phyloP scores from a whole-genome alignment of 2,113 vertebrate genomes.

The Sarotherodon lohbergeri region DNA sequence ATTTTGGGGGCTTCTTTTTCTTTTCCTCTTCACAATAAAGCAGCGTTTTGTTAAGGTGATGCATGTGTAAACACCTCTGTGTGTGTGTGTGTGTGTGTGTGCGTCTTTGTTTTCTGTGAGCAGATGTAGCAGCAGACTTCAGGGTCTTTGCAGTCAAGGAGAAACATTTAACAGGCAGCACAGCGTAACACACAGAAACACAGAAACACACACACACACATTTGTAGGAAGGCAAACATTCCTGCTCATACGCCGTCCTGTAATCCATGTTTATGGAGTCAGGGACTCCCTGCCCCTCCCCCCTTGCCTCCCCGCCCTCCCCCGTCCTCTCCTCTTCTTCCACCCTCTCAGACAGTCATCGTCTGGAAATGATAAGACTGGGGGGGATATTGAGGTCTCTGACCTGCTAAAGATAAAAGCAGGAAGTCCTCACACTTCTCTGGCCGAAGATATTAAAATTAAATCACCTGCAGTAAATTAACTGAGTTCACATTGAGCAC shows the following conservation, averaged over 20 bases:
- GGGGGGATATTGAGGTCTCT: background rate
- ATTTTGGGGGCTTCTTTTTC: background rate
- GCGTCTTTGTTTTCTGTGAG: background rate
- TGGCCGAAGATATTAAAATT: background rate
- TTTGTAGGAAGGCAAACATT: background rate
- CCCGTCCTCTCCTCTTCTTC: background rate
- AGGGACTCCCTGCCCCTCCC: background rate
- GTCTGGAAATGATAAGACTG: background rate
- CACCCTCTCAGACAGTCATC: background rate
- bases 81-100: background rate
- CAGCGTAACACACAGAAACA: background rate
- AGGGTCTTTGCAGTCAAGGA: conserved; percentile 49
- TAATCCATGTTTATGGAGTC: background rate
- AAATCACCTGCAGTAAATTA: background rate
- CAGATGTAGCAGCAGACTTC: conserved; percentile 36
- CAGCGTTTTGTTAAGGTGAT: background rate
- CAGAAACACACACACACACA: background rate
- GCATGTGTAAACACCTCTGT: background rate
- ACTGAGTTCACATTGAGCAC: background rate
- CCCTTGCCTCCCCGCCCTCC: background rate
- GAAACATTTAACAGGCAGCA: conserved; percentile 52
- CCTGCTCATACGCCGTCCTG: background rate
- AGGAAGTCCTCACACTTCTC: background rate
- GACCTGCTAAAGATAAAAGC: background rate
- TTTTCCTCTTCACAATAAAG: background rate